These are phyloP conservation scores for Thalassaphorura encarpata DNA, from an alignment of 1,140 invertebrate genomes.

Conservation along the genomic window DNA sequence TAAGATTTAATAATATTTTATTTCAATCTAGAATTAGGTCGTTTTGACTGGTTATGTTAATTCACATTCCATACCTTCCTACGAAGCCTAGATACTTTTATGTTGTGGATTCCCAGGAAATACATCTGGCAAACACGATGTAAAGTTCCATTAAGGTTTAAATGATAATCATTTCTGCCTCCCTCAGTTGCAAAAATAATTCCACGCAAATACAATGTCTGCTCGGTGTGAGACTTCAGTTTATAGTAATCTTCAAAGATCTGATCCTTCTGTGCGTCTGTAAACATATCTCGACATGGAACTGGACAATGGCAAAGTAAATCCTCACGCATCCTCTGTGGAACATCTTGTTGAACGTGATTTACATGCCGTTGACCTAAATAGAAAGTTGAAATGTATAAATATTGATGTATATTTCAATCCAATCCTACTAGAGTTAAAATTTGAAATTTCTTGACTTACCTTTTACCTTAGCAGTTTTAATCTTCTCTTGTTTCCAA, in stretches of 20 bases:
- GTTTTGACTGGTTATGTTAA: background rate
- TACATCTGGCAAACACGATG: conserved; percentile 6
- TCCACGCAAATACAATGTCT: background rate
- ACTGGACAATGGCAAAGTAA: background rate
- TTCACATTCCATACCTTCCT: background rate
- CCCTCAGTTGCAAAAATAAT: background rate
- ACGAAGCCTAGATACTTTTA: background rate
- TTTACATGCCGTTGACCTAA: background rate
- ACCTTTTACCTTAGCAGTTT: background rate
- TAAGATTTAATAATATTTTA: background rate
- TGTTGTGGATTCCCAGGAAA: background rate
- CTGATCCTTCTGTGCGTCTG: background rate
- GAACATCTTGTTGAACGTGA: background rate
- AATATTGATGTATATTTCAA: background rate
- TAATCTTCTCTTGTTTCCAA: background rate
- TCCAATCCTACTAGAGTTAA: background rate
- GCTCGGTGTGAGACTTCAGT: background rate
- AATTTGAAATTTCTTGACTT: background rate
- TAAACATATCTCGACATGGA: too few species aligned
- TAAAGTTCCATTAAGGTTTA: background rate
- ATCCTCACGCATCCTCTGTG: background rate
- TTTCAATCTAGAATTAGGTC: background rate
- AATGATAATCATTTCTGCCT: background rate
- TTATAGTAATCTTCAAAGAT: background rate
- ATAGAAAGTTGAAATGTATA: background rate